These are phyloP conservation scores for Eurystomus gularis DNA, from an alignment of 2,113 vertebrate species.

Conservation along the genomic window DNA sequence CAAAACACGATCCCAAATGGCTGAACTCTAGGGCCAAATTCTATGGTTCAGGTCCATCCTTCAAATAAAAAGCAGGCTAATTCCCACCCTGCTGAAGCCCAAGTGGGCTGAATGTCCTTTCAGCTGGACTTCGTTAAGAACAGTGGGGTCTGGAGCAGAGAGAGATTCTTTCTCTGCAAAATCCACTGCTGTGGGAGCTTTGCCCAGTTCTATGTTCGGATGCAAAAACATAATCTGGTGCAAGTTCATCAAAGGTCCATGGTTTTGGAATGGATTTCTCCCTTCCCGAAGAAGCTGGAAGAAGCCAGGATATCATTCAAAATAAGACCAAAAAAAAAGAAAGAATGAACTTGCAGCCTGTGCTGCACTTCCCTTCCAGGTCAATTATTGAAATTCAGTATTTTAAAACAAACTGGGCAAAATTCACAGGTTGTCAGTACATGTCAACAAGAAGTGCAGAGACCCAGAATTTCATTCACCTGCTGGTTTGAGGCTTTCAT, in stretches of 20 bases:
- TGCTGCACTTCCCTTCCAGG: background rate
- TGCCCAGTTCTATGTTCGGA: background rate
- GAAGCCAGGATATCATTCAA: background rate
- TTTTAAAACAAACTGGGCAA: background rate
- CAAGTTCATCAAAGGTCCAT: background rate
- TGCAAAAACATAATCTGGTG: background rate
- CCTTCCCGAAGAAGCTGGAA: background rate
- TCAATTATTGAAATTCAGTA: background rate
- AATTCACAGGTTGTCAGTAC: background rate
- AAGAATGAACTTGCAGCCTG: background rate
- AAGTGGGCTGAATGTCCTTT: background rate
- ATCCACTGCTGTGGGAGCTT: background rate
- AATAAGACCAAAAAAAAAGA: background rate
- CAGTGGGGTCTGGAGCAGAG: background rate
- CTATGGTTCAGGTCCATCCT: background rate
- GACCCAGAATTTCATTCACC: background rate
- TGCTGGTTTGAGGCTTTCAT: background rate
- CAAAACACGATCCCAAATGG: background rate
- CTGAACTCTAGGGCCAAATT: background rate
- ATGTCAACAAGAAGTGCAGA: background rate
- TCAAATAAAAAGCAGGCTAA: background rate
- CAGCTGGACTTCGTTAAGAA: background rate
- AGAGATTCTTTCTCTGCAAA: background rate
- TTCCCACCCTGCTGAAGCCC: background rate
- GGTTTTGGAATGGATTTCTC: background rate